A percentile compares a stretch with the other conserved stretches of the same genome.
Conservation (phyloP, 2,888 invertebrate genomes). For the Tetranychus truncatus region DNA sequence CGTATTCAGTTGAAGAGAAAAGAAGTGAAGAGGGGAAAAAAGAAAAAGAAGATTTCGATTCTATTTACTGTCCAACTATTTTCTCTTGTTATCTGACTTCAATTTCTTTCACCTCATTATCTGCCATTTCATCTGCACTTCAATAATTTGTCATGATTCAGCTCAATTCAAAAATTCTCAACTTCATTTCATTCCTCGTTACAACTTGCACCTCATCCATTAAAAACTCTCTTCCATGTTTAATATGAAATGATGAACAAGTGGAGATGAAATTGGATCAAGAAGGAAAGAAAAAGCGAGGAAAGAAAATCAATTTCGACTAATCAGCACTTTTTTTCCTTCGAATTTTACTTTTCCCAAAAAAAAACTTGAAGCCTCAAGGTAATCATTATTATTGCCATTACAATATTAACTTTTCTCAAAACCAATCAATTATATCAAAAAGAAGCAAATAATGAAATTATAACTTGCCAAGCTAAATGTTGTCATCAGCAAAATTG, state of each 20-base stretch:
- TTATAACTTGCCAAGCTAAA: too few species aligned
- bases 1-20: too few species aligned
- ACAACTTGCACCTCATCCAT: neutral
- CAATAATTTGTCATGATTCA: constrained; percentile 1
- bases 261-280: neutral
- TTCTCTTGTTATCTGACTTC: neutral
- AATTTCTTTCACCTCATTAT: neutral
- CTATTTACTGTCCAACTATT: neutral
- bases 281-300: neutral
- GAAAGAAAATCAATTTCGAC: neutral
- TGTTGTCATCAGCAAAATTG: too few species aligned
- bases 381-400: neutral
- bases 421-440: neutral
- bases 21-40: too few species aligned
- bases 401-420: neutral
- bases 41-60: neutral
- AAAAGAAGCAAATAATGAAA: too few species aligned
- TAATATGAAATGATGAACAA: neutral
- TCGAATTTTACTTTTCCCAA: neutral
- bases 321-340: neutral
- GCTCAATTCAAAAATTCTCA: neutral
- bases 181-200: neutral
- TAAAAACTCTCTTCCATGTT: neutral
- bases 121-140: neutral
- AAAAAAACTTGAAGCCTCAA: neutral